Evolutionary conservation across 2,113 vertebrate species (phyloP).

Genomic region (Athene noctua): DNA sequence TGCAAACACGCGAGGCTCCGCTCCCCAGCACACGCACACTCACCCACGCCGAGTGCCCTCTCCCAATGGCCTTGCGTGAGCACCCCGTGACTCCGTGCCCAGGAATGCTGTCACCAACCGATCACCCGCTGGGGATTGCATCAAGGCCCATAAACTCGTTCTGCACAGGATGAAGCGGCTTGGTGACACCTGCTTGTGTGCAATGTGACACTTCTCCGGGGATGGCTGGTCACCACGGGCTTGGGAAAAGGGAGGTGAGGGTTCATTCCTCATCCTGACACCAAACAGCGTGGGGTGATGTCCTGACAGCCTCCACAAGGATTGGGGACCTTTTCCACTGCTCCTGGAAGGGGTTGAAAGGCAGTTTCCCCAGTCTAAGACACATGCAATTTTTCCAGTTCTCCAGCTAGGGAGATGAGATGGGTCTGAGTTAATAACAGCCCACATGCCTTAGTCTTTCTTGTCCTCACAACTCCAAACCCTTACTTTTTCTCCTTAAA

Average conservation of each 20-base stretch:
- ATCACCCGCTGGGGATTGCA: constrained; percentile 1
- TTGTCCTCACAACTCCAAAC: background rate
- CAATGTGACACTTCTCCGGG: background rate
- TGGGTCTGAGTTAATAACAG: background rate
- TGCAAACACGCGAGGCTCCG: background rate
- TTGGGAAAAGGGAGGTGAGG: background rate
- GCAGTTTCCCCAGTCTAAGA: accelerated
- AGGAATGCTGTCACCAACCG: background rate
- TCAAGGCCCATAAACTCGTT: constrained; percentile 8
- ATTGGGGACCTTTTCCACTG: background rate
- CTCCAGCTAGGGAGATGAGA: background rate
- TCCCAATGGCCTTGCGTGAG: background rate
- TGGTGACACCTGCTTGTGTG: background rate
- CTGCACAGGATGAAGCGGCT: background rate
- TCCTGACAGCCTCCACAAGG: background rate
- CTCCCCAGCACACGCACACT: background rate
- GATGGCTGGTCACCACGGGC: background rate
- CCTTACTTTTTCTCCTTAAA: background rate
- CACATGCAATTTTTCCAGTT: background rate
- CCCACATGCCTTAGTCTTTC: background rate
- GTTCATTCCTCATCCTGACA: background rate
- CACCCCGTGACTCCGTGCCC: background rate
- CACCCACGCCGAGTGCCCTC: background rate
- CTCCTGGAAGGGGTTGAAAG: background rate
- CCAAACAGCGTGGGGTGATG: background rate